These are phyloP conservation scores for Coptodon rendalli DNA, from an alignment of 2,113 vertebrate genomes.

Conservation along the genomic window DNA sequence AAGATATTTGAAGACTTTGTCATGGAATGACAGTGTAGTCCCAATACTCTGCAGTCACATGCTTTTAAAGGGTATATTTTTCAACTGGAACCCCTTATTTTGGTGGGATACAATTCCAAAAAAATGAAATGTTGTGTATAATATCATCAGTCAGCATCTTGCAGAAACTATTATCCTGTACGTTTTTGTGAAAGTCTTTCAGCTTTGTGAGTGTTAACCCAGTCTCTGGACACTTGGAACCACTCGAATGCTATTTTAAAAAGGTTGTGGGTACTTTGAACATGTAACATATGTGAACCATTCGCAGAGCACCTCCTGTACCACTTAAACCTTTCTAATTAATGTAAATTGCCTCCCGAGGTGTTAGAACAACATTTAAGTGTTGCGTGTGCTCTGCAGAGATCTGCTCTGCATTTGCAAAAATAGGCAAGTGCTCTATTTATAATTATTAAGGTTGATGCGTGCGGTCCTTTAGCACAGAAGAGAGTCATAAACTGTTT, in stretches of 20 bases:
- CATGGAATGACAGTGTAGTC: slow-evolving; percentile 10
- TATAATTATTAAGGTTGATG: neutral
- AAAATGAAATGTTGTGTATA: neutral
- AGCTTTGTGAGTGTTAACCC: neutral
- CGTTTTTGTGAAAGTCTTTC: neutral
- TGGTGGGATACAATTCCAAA: neutral
- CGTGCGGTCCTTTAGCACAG: neutral
- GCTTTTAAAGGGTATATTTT: neutral
- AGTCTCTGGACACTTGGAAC: neutral
- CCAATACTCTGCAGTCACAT: neutral
- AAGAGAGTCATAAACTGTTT: neutral
- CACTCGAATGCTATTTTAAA: neutral
- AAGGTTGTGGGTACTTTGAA: neutral
- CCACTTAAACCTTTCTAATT: neutral
- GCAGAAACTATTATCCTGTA: neutral
- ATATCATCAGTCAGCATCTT: neutral
- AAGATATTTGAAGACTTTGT: slow-evolving; percentile 48
- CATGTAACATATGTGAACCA: neutral
- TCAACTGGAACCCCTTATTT: neutral
- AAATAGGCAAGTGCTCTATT: neutral
- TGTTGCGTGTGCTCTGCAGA: neutral
- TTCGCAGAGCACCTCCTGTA: neutral
- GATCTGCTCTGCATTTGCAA: neutral
- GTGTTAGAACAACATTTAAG: neutral
- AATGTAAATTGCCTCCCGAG: neutral